phyloP scores from a whole-genome alignment of 2,797 vertebrate genomes.

The Eulemur mongoz region DNA sequence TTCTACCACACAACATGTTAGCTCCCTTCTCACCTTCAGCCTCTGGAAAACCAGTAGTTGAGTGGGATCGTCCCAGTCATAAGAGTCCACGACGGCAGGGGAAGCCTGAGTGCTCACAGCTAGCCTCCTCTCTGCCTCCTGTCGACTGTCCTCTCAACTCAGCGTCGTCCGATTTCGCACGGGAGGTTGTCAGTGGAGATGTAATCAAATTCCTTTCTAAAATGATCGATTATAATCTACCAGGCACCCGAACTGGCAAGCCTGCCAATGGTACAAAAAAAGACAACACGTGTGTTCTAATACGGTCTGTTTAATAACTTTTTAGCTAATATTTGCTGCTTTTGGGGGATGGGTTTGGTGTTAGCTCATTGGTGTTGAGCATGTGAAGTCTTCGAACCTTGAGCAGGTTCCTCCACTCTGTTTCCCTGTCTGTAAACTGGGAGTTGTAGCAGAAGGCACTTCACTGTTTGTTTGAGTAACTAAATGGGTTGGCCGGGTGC shows the following conservation, averaged over 20 bases:
- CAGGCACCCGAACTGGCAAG: background rate
- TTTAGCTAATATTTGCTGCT: fast-evolving
- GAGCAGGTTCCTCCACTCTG: background rate
- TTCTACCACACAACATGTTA: fast-evolving
- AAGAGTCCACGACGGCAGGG: fast-evolving
- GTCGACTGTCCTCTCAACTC: too few species aligned
- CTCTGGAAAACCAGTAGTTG: fast-evolving
- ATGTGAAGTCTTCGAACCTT: too few species aligned
- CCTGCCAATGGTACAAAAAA: too few species aligned
- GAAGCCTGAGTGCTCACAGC: too few species aligned
- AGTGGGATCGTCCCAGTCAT: background rate
- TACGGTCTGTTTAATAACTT: background rate
- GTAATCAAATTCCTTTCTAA: background rate
- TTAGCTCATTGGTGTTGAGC: fast-evolving
- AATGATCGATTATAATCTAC: background rate
- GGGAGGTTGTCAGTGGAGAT: background rate
- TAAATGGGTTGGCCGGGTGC: background rate
- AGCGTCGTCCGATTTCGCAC: background rate
- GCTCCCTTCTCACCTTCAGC: too few species aligned
- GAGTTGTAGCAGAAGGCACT: background rate
- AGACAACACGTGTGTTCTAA: background rate
- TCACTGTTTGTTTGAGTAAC: background rate
- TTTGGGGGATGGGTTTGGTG: background rate
- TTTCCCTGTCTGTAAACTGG: background rate
- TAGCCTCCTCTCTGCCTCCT: background rate